Percentiles rank a stretch among this genome's conserved stretches.
phyloP scores from a whole-genome alignment of 1,140 invertebrate species.

The Bathynomus jamesi region DNA sequence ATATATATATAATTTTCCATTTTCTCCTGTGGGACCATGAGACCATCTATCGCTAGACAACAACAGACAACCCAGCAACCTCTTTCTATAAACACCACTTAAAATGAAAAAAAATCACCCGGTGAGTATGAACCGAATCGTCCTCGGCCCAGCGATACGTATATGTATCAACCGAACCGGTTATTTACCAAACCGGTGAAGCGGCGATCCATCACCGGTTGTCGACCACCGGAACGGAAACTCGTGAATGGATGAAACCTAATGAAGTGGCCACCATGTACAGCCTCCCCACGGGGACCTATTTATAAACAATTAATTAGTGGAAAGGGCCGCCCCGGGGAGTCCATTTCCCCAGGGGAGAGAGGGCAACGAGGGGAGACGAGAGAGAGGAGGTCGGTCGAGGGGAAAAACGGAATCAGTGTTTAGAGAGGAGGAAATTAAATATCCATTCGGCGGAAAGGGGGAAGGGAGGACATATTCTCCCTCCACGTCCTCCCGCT shows the following conservation, averaged over 20 bases:
- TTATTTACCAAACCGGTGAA: too few species aligned
- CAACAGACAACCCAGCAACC: too few species aligned
- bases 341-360: background rate
- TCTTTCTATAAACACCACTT: too few species aligned
- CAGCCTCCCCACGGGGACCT: background rate
- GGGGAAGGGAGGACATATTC: conserved; percentile 1
- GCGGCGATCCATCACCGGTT: too few species aligned
- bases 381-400: background rate
- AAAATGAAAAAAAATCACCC: too few species aligned
- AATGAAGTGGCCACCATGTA: background rate
- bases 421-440: conserved; percentile 17
- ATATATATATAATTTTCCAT: too few species aligned
- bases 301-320: conserved; percentile 2
- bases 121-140: too few species aligned
- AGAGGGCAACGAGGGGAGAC: background rate
- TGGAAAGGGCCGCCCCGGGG: background rate
- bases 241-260: background rate
- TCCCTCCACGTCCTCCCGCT: background rate
- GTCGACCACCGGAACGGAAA: background rate
- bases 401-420: conserved; percentile 4
- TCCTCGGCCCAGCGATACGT: too few species aligned
- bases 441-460: conserved; percentile 15
- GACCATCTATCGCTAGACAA: too few species aligned
- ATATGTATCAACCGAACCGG: too few species aligned
- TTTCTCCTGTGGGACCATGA: too few species aligned